Evolutionary conservation across 2,888 invertebrate species (phyloP), one percentile per base, ranked within the genome.

Genomic region (Amiota mariae): DNA sequence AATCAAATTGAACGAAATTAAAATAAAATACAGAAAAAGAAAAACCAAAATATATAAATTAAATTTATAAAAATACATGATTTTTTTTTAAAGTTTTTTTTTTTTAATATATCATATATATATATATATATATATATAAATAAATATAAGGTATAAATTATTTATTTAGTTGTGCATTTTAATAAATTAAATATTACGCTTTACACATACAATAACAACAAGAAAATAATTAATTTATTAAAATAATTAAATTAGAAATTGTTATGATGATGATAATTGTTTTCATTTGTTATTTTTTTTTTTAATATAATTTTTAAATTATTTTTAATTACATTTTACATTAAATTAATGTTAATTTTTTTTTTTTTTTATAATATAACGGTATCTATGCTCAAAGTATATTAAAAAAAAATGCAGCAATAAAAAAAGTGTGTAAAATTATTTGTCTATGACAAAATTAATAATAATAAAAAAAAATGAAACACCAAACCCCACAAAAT

Each of bases 401-500:
- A 57, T 10, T 18, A 47, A 13, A 66, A 48, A 48, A 46, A 66
- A 48, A 15, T 66, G 47, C 64, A 48, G 64, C 64, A 66, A 66
- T 66, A 66, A 66, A 66, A 66, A 36, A 36, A 36, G 36, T 36
- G 63, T 66, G 36, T 63, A n/a, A 24, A 63, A 63, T 66, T 66
- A 66, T 66, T 66, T 66, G 64, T 66, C 64, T 66, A 66, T 66
- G 15, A 66, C 36, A 36, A 36, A 66, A 66, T 66, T 66, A 4
- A 66, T 48, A 48, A n/a, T 15, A 9, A 59, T 11, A 18, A 47
- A 48, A n/a, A n/a, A n/a, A n/a, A n/a, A n/a, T n/a, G n/a, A n/a
- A 66, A 63, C 36, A 36, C 24, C 18, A 57, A 36, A 36, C 3
- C 36, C 36, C 36, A 36, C 36, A 36, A 12, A 61, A 61, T 20